phyloP scores from a whole-genome alignment of 2,113 vertebrate species.

The Nothocercus nigrocapillus region DNA sequence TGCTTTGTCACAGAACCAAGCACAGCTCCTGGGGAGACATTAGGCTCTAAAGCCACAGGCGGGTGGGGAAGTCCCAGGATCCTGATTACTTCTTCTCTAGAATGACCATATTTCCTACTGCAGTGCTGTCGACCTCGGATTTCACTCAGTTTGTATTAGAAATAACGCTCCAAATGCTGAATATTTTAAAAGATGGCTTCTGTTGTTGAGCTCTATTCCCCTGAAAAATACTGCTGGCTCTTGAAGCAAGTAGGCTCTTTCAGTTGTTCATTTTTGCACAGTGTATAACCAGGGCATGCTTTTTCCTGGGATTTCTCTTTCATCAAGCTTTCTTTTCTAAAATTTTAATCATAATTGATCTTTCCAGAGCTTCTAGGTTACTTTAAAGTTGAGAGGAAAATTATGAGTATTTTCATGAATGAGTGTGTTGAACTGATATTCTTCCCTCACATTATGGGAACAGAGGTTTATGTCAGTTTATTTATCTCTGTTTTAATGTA shows the following conservation, averaged over 20 bases:
- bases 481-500: not conserved
- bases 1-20: not conserved
- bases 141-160: not conserved
- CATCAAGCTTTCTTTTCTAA: not conserved
- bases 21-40: not conserved
- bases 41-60: not conserved
- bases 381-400: not conserved
- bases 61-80: not conserved
- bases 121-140: not conserved
- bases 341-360: not conserved
- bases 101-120: not conserved
- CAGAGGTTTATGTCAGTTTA: not conserved
- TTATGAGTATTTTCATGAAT: not conserved
- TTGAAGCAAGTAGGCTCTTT: not conserved
- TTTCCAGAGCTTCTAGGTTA: not conserved
- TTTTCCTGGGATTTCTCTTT: not conserved
- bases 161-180: not conserved
- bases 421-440: not conserved
- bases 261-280: not conserved
- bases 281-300: not conserved
- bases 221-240: not conserved
- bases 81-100: not conserved
- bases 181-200: conserved; percentile 19
- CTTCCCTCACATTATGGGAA: not conserved
- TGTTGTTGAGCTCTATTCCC: not conserved